Percentiles rank a stretch among this genome's conserved stretches.
Conservation (phyloP, 2,888 invertebrate species). For the Brachypalpus laphriformis region DNA sequence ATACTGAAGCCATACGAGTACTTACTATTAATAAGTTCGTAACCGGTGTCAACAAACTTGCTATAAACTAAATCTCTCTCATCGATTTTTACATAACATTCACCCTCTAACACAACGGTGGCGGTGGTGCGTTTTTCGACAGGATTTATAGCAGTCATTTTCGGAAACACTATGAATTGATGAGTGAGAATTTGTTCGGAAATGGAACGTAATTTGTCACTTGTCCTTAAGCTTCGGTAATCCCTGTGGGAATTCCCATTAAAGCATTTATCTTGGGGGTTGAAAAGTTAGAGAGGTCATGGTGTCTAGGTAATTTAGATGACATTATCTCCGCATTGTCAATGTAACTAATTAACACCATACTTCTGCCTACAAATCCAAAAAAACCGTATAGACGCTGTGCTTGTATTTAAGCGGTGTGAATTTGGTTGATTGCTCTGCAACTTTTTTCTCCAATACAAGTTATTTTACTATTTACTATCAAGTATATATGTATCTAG, state of each 20-base stretch:
- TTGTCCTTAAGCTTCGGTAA: constrained; percentile 39
- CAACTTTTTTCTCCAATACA: background rate
- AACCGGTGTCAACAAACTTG: background rate
- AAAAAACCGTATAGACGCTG: background rate
- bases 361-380: background rate
- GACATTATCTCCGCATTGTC: constrained; percentile 27
- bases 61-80: constrained; percentile 16
- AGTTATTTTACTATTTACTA: no score
- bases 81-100: constrained; percentile 32
- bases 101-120: background rate
- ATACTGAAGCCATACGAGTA: background rate
- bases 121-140: background rate
- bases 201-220: constrained; percentile 70
- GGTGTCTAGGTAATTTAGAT: constrained; percentile 47
- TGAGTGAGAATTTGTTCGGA: constrained; percentile 70
- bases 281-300: constrained; percentile 45
- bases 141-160: constrained; percentile 67
- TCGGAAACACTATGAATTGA: constrained; percentile 67
- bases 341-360: constrained; percentile 41
- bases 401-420: background rate
- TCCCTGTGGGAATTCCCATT: constrained; percentile 64
- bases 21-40: background rate
- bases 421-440: no score
- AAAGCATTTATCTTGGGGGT: constrained; percentile 45
- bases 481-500: no score